These are phyloP conservation scores for Globia sparganii DNA, from an alignment of 2,888 invertebrate genomes.

Conservation along the genomic window DNA sequence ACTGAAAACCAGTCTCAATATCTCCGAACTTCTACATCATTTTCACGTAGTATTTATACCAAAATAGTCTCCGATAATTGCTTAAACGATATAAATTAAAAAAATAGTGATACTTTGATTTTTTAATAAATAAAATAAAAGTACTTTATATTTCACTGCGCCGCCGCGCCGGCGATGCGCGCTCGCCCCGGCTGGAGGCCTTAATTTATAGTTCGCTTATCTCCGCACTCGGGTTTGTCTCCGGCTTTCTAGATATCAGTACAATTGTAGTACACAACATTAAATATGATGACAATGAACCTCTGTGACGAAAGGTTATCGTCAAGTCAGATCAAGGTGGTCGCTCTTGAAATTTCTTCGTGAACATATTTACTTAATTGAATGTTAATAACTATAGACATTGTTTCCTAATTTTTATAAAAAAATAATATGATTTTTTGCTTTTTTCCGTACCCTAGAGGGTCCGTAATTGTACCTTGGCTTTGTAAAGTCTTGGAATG, in stretches of 20 bases:
- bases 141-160: no score
- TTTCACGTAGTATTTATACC: no score
- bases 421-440: not conserved
- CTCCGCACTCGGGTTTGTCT: slow-evolving; percentile 45
- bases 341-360: slow-evolving; percentile 65
- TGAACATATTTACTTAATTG: not conserved
- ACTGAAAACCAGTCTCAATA: no score
- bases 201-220: slow-evolving; percentile 45
- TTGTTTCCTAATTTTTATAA: not conserved
- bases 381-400: not conserved
- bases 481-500: not conserved
- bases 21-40: no score
- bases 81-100: no score
- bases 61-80: no score
- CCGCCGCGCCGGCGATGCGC: no score
- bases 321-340: slow-evolving; percentile 69
- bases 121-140: no score
- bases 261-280: slow-evolving; percentile 40
- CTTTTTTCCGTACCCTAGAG: not conserved
- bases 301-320: slow-evolving; percentile 75
- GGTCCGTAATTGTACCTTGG: not conserved
- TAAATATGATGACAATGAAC: slow-evolving; percentile 77
- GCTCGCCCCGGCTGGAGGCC: no score
- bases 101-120: no score
- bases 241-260: slow-evolving; percentile 62